Percentiles rank a stretch among this genome's conserved stretches.
phyloP scores from a whole-genome alignment of 2,888 invertebrate genomes.

The Apotomis betuletana region DNA sequence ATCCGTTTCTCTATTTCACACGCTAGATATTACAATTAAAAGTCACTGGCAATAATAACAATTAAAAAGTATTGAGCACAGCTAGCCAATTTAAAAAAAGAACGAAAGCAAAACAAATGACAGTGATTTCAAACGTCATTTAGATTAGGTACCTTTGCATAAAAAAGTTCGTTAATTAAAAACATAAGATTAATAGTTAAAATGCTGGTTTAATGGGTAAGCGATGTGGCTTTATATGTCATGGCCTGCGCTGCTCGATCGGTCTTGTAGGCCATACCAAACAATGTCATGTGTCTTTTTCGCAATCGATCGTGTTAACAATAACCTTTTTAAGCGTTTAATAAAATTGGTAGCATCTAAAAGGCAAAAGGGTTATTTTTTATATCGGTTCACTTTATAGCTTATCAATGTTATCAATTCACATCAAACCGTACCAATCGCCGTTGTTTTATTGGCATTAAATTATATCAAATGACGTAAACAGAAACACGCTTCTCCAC shows the following conservation, averaged over 20 bases:
- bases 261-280: constrained; percentile 80
- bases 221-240: constrained; percentile 70
- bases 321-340: constrained; percentile 56
- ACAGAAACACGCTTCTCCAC: constrained; percentile 20
- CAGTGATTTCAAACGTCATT: constrained; percentile 2
- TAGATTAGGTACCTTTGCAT: constrained; percentile 10
- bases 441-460: constrained; percentile 15
- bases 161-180: constrained; percentile 30
- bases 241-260: constrained; percentile 77
- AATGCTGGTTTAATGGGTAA: constrained; percentile 68
- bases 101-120: neutral
- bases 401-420: constrained; percentile 9
- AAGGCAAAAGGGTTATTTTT: neutral
- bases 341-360: neutral
- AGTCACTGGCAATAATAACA: neutral
- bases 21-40: constrained; percentile 23
- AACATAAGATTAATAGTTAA: constrained; percentile 35
- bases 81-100: constrained; percentile 15
- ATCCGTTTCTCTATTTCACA: constrained; percentile 34
- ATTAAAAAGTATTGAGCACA: neutral
- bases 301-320: constrained; percentile 71
- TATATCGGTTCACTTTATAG: neutral
- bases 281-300: constrained; percentile 82
- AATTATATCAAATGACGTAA: constrained; percentile 32
- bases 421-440: neutral